Evolutionary conservation across 2,888 invertebrate species (phyloP), one percentile per base, ranked within the genome.

Genomic region (Branchipolynoe longqiensis): DNA sequence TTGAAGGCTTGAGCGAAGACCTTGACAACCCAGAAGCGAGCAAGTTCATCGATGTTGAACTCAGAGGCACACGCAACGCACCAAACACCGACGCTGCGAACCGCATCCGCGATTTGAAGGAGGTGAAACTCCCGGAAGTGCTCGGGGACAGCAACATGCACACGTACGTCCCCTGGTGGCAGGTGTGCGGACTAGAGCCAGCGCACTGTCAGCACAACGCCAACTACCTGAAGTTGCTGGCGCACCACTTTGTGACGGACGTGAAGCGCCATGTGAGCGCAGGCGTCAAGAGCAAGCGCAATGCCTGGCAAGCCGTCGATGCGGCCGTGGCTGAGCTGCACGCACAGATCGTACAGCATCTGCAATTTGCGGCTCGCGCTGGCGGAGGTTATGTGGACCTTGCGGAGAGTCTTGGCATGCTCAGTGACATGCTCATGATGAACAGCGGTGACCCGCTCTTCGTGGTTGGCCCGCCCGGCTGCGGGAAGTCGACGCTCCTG

Each of bases 1-100:
- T 78, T 41, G 78, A 78, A 31, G 78, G 78, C 4, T 48, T 78
- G 6, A 40, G 41, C 0, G 78, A 78, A 48, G 78, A 78, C 78
- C 48, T 78, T 18, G 54, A 54, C 41, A 78, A 78, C 78, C 41
- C 48, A 41, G 41, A 28, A 41, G 41, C 78, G 18, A 31, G n/a
- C 8, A 48, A 41, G 25, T 78, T 25, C 28, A 48, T 78, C 8
- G 41, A 41, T 28, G 6, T 78, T 3, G n/a, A 78, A 28, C 28
- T 78, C 4, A 78, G 28, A 48, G 54, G 78, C 31, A 14, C 12
- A 25, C n/a, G 78, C 18, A 28, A 25, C 12, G 18, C 4, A 48
- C 31, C 48, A 0, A 25, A 78, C 54, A 48, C n/a, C 28, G 41
- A 78, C 12, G 18, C 25, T 4, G 6, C 25, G 4, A 54, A 48